These are phyloP conservation scores for Petrophora chlorosata DNA, from an alignment of 2,888 invertebrate genomes.

Conservation along the genomic window DNA sequence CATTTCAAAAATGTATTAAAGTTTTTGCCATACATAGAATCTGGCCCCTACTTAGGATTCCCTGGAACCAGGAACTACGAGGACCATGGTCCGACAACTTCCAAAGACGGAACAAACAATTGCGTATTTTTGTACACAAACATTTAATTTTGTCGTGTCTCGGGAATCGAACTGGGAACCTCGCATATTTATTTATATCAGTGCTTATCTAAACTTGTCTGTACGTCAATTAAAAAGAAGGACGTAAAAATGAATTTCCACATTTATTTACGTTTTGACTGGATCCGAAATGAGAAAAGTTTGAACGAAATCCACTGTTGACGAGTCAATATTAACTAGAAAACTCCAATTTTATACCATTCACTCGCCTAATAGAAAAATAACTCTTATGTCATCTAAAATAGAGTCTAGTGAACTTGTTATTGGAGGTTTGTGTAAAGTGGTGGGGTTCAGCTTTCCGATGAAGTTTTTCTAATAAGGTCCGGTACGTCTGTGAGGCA, in stretches of 20 bases:
- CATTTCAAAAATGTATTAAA: no score
- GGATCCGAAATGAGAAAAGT: slow-evolving; percentile 81
- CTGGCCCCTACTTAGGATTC: no score
- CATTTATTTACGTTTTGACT: slow-evolving; percentile 53
- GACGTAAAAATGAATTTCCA: slow-evolving; percentile 7
- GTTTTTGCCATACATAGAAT: no score
- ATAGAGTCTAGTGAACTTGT: slow-evolving; percentile 18
- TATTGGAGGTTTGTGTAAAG: slow-evolving; percentile 8
- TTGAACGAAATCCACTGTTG: slow-evolving; percentile 73
- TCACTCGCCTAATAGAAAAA: background rate
- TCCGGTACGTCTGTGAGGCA: slow-evolving; percentile 42
- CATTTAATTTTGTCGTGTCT: no score
- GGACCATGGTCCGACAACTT: no score
- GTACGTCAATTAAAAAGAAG: slow-evolving; percentile 1
- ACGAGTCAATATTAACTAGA: slow-evolving; percentile 81
- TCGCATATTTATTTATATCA: no score
- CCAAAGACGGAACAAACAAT: no score
- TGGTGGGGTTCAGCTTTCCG: slow-evolving; percentile 54
- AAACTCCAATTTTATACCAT: slow-evolving; percentile 51
- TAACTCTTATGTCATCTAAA: background rate
- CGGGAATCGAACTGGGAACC: no score
- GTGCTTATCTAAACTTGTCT: background rate
- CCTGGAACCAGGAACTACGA: no score
- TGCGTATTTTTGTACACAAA: no score
- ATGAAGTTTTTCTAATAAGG: slow-evolving; percentile 79